Base-by-base conservation (phyloP, 2,888 invertebrate genomes). In the Limnephilus rhombicus region DNA sequence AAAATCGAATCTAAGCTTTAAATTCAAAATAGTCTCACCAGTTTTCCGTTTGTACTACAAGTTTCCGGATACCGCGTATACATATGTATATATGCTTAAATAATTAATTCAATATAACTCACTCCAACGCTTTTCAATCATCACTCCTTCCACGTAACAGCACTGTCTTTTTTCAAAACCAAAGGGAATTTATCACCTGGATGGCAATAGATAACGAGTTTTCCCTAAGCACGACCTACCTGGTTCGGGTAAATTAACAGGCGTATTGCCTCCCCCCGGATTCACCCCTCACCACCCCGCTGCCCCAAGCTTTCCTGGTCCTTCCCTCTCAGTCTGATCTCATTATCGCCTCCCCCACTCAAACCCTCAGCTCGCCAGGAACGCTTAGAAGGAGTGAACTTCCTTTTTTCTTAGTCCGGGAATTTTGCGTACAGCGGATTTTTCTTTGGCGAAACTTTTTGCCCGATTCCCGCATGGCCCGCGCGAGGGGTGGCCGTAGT, bases 231-330 rank as follows among this genome's bases (percentile, higher is more conserved):
- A 68, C 89, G 90, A 82, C 82, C 89, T 45, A 29, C 85, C 87
- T 86, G 90, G 87, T 86, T 85, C 90, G 81, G 92, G 82, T 86
- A 82, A 92, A 90, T 92, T 92, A 92, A 87, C 92, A 83, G 91
- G 41, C 89, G 89, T 80, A 91, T 89, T 85, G 80, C 89, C 91
- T 31, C 49, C 86, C 37, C 85, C 12, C 41, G n/a, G 53, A 11
- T 53, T n/a, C 81, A 31, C 34, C 68, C 68, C 68, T 24, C 9
- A n/a, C 87, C 34, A 13, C 68, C 31, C 24, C 88, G 41, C 11
- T 49, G n/a, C 68, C 37, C 31, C 18, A 45, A 41, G 18, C 81
- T 87, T 24, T n/a, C 24, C 24, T 68, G 68, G 68, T 68, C 68
- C 24, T n/a, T 68, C 24, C 68, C 68, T 68, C 68, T 68, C 68